phyloP scores from a whole-genome alignment of 2,888 invertebrate species.

The Dasysyrphus albostriatus region DNA sequence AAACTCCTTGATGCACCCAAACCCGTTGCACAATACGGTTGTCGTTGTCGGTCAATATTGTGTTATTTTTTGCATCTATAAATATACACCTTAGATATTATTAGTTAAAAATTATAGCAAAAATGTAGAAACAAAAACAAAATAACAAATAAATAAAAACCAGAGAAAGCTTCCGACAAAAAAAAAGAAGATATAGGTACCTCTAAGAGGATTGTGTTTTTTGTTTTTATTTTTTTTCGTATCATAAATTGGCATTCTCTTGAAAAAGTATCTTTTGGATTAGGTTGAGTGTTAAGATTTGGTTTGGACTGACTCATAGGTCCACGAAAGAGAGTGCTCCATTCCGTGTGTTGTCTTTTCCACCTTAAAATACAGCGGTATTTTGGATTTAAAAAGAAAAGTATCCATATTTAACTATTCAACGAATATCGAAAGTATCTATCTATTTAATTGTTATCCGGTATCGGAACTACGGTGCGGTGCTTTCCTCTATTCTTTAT shows the following conservation, averaged over 20 bases:
- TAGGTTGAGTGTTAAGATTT: conserved; percentile 22
- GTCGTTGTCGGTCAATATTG: conserved; percentile 32
- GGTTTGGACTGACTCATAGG: conserved; percentile 13
- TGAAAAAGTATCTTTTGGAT: conserved; percentile 43
- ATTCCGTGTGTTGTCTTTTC: conserved; percentile 6
- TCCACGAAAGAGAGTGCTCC: conserved; percentile 34
- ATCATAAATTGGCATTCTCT: conserved; percentile 55
- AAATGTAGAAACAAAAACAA: conserved; percentile 51
- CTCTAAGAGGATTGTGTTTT: conserved; percentile 30
- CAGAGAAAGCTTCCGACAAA: conserved; percentile 70
- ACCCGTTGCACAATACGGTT: conserved; percentile 61
- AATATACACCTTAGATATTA: conserved; percentile 41
- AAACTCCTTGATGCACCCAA: conserved; percentile 48
- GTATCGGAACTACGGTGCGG: conserved; percentile 41
- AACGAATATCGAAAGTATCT: conserved; percentile 24
- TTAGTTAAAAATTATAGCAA: conserved; percentile 1
- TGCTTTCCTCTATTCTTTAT: conserved; percentile 10
- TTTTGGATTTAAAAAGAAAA: not conserved
- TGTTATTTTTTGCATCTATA: not conserved
- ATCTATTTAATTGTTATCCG: conserved; percentile 23
- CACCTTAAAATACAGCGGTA: not conserved
- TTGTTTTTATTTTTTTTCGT: not conserved
- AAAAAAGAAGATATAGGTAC: conserved; percentile 11
- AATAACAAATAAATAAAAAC: conserved; percentile 55
- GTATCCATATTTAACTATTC: not conserved